A percentile compares a stretch with the other conserved stretches of the same genome.
Conservation (phyloP, 2,888 invertebrate genomes). For the Spodoptera picta region DNA sequence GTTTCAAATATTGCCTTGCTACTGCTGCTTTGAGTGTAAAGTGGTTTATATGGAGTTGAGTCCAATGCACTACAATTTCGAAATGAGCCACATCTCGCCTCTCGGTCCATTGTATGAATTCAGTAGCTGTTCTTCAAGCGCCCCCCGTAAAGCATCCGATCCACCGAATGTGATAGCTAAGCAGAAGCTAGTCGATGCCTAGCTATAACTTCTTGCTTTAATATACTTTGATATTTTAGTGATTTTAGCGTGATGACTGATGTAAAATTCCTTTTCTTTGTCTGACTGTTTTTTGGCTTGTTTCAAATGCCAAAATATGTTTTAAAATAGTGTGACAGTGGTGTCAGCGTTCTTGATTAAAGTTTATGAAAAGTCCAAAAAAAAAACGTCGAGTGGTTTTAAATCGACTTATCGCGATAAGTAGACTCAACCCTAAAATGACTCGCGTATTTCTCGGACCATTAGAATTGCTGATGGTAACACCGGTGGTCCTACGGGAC, state of each 20-base stretch:
- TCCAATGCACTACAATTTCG: slow-evolving; percentile 10
- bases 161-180: slow-evolving; percentile 16
- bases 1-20: slow-evolving; percentile 33
- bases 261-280: too few relatives aligned
- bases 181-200: background rate
- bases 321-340: background rate
- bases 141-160: slow-evolving; percentile 43
- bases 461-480: slow-evolving; percentile 83
- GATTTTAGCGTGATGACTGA: too few relatives aligned
- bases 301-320: background rate
- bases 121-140: slow-evolving; percentile 63
- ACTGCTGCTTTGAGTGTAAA: slow-evolving; percentile 10
- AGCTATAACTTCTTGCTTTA: too few relatives aligned
- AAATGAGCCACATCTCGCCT: slow-evolving; percentile 21
- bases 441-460: slow-evolving; percentile 70
- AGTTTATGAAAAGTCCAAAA: background rate
- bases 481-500: slow-evolving; percentile 77
- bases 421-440: slow-evolving; percentile 67
- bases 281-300: background rate
- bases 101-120: slow-evolving; percentile 54
- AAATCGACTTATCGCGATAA: slow-evolving; percentile 10
- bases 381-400: background rate
- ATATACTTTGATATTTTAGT: too few relatives aligned
- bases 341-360: too few relatives aligned
- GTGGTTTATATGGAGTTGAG: slow-evolving; percentile 9